Percentiles rank a stretch among this genome's conserved stretches.
Evolutionary conservation across 1,140 invertebrate species (phyloP).

Genomic region (Bombus confusus): DNA sequence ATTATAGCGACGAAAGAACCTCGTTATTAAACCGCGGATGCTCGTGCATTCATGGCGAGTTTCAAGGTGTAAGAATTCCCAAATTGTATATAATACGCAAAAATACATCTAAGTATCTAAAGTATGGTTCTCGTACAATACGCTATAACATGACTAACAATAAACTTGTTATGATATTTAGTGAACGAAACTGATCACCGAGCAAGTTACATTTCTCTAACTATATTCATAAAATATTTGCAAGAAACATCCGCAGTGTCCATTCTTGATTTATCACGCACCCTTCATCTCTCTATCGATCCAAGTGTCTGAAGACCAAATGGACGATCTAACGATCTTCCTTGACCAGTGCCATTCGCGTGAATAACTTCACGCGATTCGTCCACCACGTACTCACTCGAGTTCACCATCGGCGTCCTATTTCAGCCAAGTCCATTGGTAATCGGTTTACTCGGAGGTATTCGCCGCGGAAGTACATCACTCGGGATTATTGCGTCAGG

Average conservation of each 20-base stretch:
- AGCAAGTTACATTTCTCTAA: neutral
- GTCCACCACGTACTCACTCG: neutral
- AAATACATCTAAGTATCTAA: neutral
- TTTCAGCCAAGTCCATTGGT: slow-evolving; percentile 27
- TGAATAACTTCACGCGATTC: slow-evolving; percentile 62
- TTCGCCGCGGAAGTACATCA: slow-evolving; percentile 58
- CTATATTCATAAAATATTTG: neutral
- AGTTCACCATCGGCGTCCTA: neutral
- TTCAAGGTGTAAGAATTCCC: neutral
- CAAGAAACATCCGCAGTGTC: no score
- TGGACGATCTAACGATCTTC: slow-evolving; percentile 34
- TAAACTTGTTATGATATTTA: no score
- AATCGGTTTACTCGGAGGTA: slow-evolving; percentile 65
- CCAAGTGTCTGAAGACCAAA: slow-evolving; percentile 26
- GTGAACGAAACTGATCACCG: no score
- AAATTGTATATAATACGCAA: neutral
- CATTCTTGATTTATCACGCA: no score
- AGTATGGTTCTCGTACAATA: neutral
- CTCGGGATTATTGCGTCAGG: slow-evolving; percentile 64
- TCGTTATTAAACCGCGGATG: neutral
- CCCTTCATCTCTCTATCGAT: neutral
- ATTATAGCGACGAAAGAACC: neutral
- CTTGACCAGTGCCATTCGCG: slow-evolving; percentile 36
- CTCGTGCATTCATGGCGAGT: neutral
- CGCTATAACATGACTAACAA: no score